Base-by-base conservation (phyloP, 2,113 vertebrate species). In the Sinocyclocheilus maitianheensis region DNA sequence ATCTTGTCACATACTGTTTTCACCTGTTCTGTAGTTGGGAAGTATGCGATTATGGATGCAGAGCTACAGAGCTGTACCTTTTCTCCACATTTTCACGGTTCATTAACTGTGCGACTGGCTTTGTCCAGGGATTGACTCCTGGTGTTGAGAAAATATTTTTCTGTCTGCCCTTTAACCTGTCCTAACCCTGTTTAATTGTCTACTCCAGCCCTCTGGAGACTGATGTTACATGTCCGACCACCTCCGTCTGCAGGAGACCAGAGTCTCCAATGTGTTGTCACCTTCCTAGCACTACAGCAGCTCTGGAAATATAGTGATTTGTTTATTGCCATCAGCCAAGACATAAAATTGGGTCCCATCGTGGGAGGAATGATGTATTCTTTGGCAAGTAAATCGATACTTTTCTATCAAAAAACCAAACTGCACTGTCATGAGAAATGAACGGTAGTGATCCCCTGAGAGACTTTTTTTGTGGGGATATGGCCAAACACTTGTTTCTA, bases 371-470 rank as follows among this genome's bases (percentile, higher is more conserved):
- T 89, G 83, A 90, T 91, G 89, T 87, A 84, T 86, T 88, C 79
- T 24, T 89, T 93, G 92, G 90, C 90, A 87, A 60, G 87, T 86
- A 79, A 86, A 81, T 11, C 2, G 69, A 90, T 88, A 71, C 79
- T 71, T 93, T 91, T 78, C 55, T 87, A 89, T 93, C 89, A 90
- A 87, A 91, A 53, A 93, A 92, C 67, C 74, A 72, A 91, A 58
- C 89, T 76, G 77, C 55, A 80, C 85, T 91, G 91, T 91, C 91
- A 88, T 80, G 88, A 86, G 82, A 90, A 84, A 91, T 93, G 89
- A 90, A 83, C 87, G 86, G 26, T 74, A 83, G 63, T 77, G 43
- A 84, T 85, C 40, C 81, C 37, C 79, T 1, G 79, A 86, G 84
- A 88, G 84, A 48, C 10, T 18, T 51, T 74, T 79, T 87, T 88